Conservation (phyloP, 1,140 invertebrate species). For the Magallana ariakensis region DNA sequence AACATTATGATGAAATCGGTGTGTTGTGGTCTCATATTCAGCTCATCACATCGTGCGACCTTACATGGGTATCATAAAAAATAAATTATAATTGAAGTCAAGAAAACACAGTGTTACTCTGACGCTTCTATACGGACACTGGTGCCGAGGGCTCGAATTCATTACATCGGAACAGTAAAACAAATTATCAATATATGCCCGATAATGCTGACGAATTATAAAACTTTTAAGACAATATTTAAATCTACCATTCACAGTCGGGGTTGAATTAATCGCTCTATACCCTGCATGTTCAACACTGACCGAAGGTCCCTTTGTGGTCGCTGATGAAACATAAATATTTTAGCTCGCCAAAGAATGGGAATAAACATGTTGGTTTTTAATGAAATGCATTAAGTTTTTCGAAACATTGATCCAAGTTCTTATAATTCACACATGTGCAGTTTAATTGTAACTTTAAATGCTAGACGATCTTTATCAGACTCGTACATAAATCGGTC, state of each 20-base stretch:
- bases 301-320: neutral
- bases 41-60: too few species aligned
- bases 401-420: neutral
- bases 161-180: constrained; percentile 18
- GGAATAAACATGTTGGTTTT: constrained; percentile 23
- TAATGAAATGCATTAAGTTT: constrained; percentile 33
- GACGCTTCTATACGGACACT: neutral
- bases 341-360: neutral
- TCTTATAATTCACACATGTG: neutral
- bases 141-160: neutral
- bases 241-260: constrained; percentile 1
- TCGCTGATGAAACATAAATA: constrained; percentile 24
- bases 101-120: neutral
- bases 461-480: neutral
- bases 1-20: too few species aligned
- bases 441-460: constrained; percentile 9
- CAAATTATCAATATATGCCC: constrained; percentile 34
- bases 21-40: too few species aligned
- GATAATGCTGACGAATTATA: constrained; percentile 25
- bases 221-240: constrained; percentile 36
- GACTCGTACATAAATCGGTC: too few species aligned
- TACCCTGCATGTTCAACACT: neutral
- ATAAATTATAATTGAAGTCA: neutral
- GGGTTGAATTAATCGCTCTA: constrained; percentile 19
- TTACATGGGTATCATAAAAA: too few species aligned